Conservation (phyloP, 1,140 invertebrate genomes). For the Rhizoglyphus robini region DNA sequence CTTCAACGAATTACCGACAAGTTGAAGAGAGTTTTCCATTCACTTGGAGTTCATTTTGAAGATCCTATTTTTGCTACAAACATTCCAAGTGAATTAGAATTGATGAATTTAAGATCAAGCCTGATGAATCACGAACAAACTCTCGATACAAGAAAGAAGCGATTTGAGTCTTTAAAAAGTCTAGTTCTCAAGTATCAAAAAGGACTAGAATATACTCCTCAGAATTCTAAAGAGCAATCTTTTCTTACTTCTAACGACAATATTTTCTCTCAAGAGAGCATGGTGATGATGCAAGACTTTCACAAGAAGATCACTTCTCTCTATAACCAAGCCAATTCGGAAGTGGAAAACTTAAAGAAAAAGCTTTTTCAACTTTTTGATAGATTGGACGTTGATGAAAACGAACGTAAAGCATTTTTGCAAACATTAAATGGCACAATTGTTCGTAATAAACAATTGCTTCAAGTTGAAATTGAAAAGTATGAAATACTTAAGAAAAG, state of each 20-base stretch:
- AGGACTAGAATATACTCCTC: conserved; percentile 1
- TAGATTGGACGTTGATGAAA: conserved; percentile 43
- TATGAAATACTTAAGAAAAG: conserved; percentile 48
- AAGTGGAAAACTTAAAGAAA: background rate
- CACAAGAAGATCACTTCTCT: background rate
- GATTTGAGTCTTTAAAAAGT: conserved; percentile 10
- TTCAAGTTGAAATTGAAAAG: conserved; percentile 43
- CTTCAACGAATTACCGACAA: conserved; percentile 9
- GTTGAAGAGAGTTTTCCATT: background rate
- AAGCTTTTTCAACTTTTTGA: conserved; percentile 45
- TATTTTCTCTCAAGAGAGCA: background rate
- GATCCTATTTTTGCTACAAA: conserved; percentile 14
- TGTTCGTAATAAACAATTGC: conserved; percentile 33
- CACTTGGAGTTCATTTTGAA: background rate
- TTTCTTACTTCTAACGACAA: background rate
- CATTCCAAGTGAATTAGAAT: conserved; percentile 21
- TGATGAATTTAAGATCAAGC: conserved; percentile 16
- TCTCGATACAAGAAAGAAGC: background rate
- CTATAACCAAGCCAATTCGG: conserved; percentile 33
- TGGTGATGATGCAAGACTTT: background rate
- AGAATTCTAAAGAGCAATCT: conserved; percentile 11
- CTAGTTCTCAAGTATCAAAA: background rate
- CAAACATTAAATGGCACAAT: conserved; percentile 26
- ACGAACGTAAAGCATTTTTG: conserved; percentile 38
- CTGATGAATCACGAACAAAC: conserved; percentile 15